A percentile compares a stretch with the other conserved stretches of the same genome.
Evolutionary conservation across 2,888 invertebrate genomes (phyloP).

Genomic region (Ormyrus rosae): DNA sequence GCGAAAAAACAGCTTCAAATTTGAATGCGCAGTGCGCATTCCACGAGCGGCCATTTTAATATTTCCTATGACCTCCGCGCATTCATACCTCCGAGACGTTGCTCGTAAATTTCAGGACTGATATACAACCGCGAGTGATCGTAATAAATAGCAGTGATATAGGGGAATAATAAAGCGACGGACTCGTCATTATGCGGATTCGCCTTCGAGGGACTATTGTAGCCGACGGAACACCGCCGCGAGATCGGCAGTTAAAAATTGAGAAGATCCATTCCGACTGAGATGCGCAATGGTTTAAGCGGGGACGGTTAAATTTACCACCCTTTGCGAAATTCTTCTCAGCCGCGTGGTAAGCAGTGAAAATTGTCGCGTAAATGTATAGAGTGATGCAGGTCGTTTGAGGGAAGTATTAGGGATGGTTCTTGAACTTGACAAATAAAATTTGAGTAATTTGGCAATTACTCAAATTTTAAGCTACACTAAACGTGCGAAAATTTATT

Average conservation of each 20-base stretch:
- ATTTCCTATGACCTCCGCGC: conserved; percentile 29
- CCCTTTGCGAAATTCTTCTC: neutral
- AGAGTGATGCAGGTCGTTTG: too few relatives aligned
- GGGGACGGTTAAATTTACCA: neutral
- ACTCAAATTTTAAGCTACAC: too few relatives aligned
- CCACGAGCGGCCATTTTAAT: conserved; percentile 20
- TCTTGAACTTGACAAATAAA: too few relatives aligned
- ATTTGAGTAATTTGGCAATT: too few relatives aligned
- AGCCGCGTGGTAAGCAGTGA: too few relatives aligned
- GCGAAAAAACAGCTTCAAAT: conserved; percentile 13
- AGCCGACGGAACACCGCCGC: neutral
- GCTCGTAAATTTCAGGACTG: conserved; percentile 43
- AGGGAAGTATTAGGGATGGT: too few relatives aligned
- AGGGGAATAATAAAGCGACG: conserved; percentile 49
- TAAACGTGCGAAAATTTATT: too few relatives aligned
- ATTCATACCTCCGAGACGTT: conserved; percentile 31
- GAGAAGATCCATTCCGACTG: neutral
- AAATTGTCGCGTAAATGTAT: too few relatives aligned
- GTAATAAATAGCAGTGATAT: conserved; percentile 51
- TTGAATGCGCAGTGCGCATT: conserved; percentile 22
- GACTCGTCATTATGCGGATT: conserved; percentile 46
- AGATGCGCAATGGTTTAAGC: neutral
- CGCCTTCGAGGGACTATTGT: conserved; percentile 26
- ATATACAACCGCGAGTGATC: conserved; percentile 50
- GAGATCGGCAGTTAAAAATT: neutral